Evolutionary conservation across 2,113 vertebrate species (phyloP), one percentile per base, ranked within the genome.

Genomic region (Formicarius rufipectus): DNA sequence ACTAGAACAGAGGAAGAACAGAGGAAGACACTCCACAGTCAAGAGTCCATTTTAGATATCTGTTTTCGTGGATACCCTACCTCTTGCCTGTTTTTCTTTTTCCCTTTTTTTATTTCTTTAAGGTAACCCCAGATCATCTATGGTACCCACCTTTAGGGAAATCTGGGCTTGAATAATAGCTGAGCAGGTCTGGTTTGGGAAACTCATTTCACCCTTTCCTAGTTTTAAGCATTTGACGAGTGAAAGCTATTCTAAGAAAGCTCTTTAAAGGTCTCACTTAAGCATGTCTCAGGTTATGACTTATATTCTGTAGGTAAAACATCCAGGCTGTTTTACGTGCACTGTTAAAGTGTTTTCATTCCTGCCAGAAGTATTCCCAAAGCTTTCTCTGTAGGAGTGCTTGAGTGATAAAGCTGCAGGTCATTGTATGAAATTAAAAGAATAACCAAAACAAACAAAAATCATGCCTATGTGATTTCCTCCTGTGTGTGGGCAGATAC

Each of bases 401-500:
- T 83, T 86, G 39, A 93, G 42, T 62, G 67, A 77, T 89, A 93
- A 84, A 92, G 60, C 73, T 88, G 25, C 60, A 89, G 93, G 31
- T 58, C 47, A 24, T 89, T 21, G 25, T 91, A 72, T 90, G 75
- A 92, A 79, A 84, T 88, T 14, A 44, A 77, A 86, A 60, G 31
- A 77, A 76, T 49, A 63, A 84, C 35, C 40, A 83, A 76, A 30
- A 14, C 14, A 69, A 69, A 42, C 47, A 77, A 69, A 68, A 69
- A 7, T 11, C 67, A 91, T 0, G 5, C 74, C 77, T 95, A 13
- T 96, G 78, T 97, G 28, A 96, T 84, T 88, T 91, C 81, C n/a
- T 85, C 40, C 77, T 94, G 86, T 92, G 62, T 86, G 85, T 95
- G 96, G 93, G 94, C 96, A 87, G 93, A 97, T 98, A 99, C 98